Conservation (phyloP, 2,888 invertebrate genomes). For the Ichneumon xanthorius region DNA sequence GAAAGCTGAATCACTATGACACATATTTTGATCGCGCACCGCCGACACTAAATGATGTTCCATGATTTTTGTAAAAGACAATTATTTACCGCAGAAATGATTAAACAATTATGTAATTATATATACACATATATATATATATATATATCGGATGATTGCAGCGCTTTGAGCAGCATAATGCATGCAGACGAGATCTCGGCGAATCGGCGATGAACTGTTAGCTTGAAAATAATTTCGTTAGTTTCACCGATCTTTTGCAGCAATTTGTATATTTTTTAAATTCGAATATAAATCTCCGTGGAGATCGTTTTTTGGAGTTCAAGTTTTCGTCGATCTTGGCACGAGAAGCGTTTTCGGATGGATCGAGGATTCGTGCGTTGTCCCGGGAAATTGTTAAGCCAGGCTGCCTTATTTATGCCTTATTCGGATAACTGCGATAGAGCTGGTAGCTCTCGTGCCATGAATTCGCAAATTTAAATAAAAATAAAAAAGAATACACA, state of each 20-base stretch:
- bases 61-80: constrained; percentile 55
- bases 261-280: neutral
- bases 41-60: constrained; percentile 48
- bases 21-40: constrained; percentile 3
- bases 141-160: constrained; percentile 22
- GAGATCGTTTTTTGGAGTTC: neutral
- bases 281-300: neutral
- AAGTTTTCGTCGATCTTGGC: neutral
- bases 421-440: constrained; percentile 48
- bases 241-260: neutral
- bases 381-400: neutral
- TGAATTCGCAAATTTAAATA: constrained; percentile 13
- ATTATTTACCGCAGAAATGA: constrained; percentile 35
- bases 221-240: neutral
- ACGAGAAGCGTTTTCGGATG: constrained; percentile 28
- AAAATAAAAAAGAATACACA: neutral
- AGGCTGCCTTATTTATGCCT: constrained; percentile 60
- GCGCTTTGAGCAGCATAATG: constrained; percentile 19
- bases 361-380: neutral
- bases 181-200: constrained; percentile 1
- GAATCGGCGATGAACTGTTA: neutral
- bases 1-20: neutral
- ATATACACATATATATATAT: neutral
- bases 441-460: constrained; percentile 35
- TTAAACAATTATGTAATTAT: constrained; percentile 12